Conservation (phyloP, 2,888 invertebrate species). For the Mythimna lalbum region DNA sequence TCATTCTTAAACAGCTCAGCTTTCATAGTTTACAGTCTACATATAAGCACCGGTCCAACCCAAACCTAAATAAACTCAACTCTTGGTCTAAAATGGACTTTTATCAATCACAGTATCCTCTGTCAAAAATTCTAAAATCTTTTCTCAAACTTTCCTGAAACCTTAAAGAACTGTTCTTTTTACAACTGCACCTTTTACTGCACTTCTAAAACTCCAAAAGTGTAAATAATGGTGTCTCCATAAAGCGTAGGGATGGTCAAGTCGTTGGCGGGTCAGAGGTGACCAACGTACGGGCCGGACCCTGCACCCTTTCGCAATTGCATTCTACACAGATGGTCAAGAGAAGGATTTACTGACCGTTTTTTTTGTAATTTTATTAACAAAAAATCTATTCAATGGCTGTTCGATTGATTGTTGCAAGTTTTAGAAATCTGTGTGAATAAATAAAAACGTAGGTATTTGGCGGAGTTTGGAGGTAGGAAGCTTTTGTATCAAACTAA, state of each 20-base stretch:
- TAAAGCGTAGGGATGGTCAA: constrained; percentile 51
- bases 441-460: neutral
- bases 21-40: too few species aligned
- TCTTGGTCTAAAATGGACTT: too few species aligned
- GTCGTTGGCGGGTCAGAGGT: constrained; percentile 87
- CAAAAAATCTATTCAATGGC: constrained; percentile 47
- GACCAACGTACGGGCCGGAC: constrained; percentile 79
- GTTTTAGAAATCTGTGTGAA: constrained; percentile 1
- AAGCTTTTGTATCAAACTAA: neutral
- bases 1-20: neutral
- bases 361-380: constrained; percentile 63
- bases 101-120: too few species aligned
- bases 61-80: too few species aligned
- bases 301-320: constrained; percentile 82
- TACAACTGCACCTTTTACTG: constrained; percentile 36
- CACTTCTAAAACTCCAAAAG: constrained; percentile 54
- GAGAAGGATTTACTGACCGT: constrained; percentile 58
- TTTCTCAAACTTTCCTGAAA: neutral
- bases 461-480: neutral
- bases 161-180: neutral
- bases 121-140: too few species aligned
- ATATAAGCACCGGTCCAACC: too few species aligned
- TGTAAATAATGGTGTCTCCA: constrained; percentile 55
- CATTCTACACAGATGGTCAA: constrained; percentile 59
- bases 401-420: constrained; percentile 40